Percentiles rank a stretch among this genome's conserved stretches.
Evolutionary conservation across 2,888 invertebrate genomes (phyloP).

Genomic region (Ochropleura plecta): DNA sequence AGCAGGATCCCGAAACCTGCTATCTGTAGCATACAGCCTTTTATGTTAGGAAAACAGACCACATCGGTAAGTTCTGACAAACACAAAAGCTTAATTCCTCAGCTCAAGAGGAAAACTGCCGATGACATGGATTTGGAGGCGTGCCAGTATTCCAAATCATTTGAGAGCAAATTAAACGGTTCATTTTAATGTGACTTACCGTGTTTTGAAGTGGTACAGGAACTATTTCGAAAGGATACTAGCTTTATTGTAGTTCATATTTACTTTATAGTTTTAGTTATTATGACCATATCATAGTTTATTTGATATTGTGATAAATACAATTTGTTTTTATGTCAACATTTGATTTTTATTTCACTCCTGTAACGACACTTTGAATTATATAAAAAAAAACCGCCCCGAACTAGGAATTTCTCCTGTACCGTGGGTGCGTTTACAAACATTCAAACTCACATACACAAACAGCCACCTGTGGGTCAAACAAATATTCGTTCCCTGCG

Average conservation of each 20-base stretch:
- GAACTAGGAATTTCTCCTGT: no score
- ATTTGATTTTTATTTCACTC: slow-evolving; percentile 31
- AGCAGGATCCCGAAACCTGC: slow-evolving; percentile 60
- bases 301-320: slow-evolving; percentile 69
- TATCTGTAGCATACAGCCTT: slow-evolving; percentile 23
- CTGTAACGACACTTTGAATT: background rate
- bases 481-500: no score
- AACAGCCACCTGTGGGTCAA: no score
- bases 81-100: slow-evolving; percentile 70
- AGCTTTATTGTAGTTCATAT: slow-evolving; percentile 70
- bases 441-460: no score
- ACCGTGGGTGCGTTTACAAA: no score
- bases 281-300: slow-evolving; percentile 48
- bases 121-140: slow-evolving; percentile 67
- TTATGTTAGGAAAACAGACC: background rate
- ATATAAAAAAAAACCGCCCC: no score
- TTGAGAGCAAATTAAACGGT: slow-evolving; percentile 42
- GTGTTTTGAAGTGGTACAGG: background rate
- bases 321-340: slow-evolving; percentile 48
- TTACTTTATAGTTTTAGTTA: slow-evolving; percentile 66
- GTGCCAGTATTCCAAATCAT: background rate
- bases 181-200: slow-evolving; percentile 40
- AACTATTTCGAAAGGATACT: slow-evolving; percentile 1
- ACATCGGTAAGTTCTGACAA: background rate
- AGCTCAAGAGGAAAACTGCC: slow-evolving; percentile 62